These are phyloP conservation scores for Eurystomus gularis DNA, from an alignment of 2,113 vertebrate genomes.

Conservation along the genomic window DNA sequence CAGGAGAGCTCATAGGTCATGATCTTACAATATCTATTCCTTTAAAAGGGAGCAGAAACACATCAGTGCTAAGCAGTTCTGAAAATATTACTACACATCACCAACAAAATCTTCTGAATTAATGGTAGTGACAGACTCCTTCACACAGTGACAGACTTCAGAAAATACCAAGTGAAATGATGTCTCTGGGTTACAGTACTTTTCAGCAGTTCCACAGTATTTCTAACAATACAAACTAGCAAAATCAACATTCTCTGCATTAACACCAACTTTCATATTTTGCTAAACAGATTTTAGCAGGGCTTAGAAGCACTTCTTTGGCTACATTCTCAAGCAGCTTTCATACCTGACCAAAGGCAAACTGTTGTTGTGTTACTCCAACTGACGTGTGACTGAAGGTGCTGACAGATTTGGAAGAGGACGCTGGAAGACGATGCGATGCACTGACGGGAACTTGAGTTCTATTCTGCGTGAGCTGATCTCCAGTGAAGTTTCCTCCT, in stretches of 20 bases:
- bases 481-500: conserved; percentile 73
- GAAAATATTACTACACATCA: neutral
- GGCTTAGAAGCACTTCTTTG: neutral
- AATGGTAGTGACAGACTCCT: neutral
- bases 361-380: conserved; percentile 70
- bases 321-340: neutral
- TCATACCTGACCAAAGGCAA: conserved; percentile 78
- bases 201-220: neutral
- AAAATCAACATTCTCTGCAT: neutral
- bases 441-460: conserved; percentile 76
- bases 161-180: neutral
- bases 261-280: neutral
- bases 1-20: neutral
- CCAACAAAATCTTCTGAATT: neutral
- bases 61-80: neutral
- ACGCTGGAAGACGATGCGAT: conserved; percentile 88
- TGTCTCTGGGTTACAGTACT: neutral
- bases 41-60: neutral
- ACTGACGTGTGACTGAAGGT: conserved; percentile 72
- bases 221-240: neutral
- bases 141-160: neutral
- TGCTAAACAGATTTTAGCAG: neutral
- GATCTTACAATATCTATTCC: neutral
- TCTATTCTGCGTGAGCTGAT: conserved; percentile 76
- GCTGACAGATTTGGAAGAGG: conserved; percentile 79